These are phyloP conservation scores for Fragum sueziense DNA, from an alignment of 2,888 invertebrate genomes.

Conservation along the genomic window DNA sequence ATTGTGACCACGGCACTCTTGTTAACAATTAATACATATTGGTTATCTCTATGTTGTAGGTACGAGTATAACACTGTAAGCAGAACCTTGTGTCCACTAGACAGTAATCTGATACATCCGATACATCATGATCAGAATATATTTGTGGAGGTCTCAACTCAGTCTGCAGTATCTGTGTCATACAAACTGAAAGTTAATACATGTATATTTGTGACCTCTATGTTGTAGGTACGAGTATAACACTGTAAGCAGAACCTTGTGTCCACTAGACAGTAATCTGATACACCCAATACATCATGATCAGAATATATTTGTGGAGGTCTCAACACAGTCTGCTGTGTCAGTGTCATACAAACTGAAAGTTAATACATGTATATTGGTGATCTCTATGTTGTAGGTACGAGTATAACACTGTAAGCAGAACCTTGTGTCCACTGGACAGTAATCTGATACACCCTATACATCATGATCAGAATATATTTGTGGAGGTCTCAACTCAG, in stretches of 20 bases:
- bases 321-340: conserved; percentile 87
- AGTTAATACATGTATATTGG: no score
- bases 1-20: no score
- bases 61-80: conserved; percentile 74
- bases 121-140: conserved; percentile 77
- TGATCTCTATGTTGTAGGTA: conserved; percentile 75
- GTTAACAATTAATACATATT: no score
- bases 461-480: conserved; percentile 80
- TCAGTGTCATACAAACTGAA: conserved; percentile 84
- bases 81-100: conserved; percentile 80
- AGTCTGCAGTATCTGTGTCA: conserved; percentile 85
- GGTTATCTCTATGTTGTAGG: conserved; percentile 74
- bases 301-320: conserved; percentile 85
- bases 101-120: conserved; percentile 52
- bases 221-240: conserved; percentile 75
- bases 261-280: conserved; percentile 74
- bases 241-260: conserved; percentile 79
- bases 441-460: conserved; percentile 44
- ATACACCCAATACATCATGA: conserved; percentile 11
- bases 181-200: conserved; percentile 79
- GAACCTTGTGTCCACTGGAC: conserved; percentile 80
- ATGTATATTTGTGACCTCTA: no score
- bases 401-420: conserved; percentile 73
- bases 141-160: conserved; percentile 88
- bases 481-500: conserved; percentile 88